Evolutionary conservation across 2,888 invertebrate species (phyloP).

Genomic region (Plemyria rubiginata): DNA sequence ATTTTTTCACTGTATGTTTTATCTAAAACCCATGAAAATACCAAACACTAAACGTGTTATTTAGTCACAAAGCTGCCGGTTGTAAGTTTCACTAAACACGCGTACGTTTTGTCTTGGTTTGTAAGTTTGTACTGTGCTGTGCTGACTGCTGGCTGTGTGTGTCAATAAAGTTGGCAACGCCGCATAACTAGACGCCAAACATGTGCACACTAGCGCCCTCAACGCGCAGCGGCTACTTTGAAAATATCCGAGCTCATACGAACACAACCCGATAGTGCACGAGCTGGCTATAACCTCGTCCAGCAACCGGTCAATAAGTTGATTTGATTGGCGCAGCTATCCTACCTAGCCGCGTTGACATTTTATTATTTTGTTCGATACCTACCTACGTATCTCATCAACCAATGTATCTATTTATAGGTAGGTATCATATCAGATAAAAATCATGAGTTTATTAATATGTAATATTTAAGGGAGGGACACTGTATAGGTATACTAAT

Average conservation of each 20-base stretch:
- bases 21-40: constrained; percentile 51
- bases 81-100: constrained; percentile 79
- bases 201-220: constrained; percentile 83
- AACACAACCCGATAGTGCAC: constrained; percentile 74
- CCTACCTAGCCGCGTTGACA: constrained; percentile 59
- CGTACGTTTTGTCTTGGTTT: constrained; percentile 83
- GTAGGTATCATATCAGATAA: too few species aligned
- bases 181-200: constrained; percentile 83
- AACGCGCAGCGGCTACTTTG: constrained; percentile 81
- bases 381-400: too few species aligned
- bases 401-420: too few species aligned
- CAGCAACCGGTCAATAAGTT: constrained; percentile 84
- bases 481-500: too few species aligned
- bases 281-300: constrained; percentile 80
- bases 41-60: constrained; percentile 59
- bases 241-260: constrained; percentile 70
- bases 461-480: too few species aligned
- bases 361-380: constrained; percentile 67
- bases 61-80: constrained; percentile 77
- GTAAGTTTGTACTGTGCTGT: too few species aligned
- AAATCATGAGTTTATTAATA: too few species aligned
- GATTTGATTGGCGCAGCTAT: constrained; percentile 80
- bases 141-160: too few species aligned
- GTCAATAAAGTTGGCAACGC: constrained; percentile 85
- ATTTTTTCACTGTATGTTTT: constrained; percentile 50